Conservation (phyloP, 2,113 vertebrate genomes). For the Tachysurus fulvidraco region DNA sequence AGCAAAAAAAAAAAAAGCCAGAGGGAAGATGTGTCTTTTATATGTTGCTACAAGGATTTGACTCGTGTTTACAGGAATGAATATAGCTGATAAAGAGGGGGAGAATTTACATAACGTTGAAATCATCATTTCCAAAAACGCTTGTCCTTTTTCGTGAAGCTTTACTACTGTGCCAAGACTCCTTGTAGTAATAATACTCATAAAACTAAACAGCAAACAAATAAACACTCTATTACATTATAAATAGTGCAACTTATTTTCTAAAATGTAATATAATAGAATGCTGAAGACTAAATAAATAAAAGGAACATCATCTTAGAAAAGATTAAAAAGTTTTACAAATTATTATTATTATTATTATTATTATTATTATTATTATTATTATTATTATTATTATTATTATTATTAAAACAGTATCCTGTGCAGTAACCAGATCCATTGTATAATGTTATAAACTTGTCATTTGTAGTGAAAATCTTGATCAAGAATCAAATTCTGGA, state of each 20-base stretch:
- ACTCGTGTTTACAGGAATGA: constrained; percentile 27
- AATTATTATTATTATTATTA: not conserved
- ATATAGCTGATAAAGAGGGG: not conserved
- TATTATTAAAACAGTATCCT: not conserved
- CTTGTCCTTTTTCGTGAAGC: constrained; percentile 40
- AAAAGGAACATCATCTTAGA: not conserved
- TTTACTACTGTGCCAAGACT: not conserved
- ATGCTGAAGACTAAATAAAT: not conserved
- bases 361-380: not conserved
- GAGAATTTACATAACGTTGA: constrained; percentile 12
- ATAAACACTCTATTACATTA: not conserved
- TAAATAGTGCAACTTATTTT: not conserved
- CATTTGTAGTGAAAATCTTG: not conserved
- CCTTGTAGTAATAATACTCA: not conserved
- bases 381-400: not conserved
- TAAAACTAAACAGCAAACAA: not conserved
- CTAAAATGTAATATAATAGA: not conserved
- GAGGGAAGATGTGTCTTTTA: not conserved
- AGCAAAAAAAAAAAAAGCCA: constrained; percentile 1
- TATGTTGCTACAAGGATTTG: not conserved
- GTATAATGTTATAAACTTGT: not conserved
- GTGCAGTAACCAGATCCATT: not conserved
- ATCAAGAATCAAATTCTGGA: not conserved
- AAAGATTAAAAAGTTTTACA: not conserved
- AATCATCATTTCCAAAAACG: constrained; percentile 23